These are phyloP conservation scores for Chaetorhynchus papuensis DNA, from an alignment of 2,113 vertebrate genomes.

Conservation along the genomic window DNA sequence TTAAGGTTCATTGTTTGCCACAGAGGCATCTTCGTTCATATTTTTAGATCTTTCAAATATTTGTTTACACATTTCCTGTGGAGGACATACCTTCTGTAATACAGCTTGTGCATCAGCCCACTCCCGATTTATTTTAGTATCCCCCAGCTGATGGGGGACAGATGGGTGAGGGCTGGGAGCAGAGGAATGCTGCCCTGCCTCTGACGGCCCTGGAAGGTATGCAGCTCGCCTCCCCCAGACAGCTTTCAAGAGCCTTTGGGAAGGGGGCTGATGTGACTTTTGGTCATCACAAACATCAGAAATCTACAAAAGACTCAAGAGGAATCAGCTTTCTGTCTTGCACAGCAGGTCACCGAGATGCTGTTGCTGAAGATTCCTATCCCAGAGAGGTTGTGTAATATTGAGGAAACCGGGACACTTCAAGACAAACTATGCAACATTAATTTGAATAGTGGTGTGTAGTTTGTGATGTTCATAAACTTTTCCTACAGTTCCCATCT, in stretches of 20 bases:
- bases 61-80: slow-evolving; percentile 50
- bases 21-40: neutral
- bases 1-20: neutral
- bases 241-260: neutral
- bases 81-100: slow-evolving; percentile 10
- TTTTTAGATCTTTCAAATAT: slow-evolving; percentile 44
- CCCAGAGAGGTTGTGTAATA: neutral
- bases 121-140: slow-evolving; percentile 47
- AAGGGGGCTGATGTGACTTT: neutral
- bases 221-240: neutral
- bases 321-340: neutral
- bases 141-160: slow-evolving; percentile 49
- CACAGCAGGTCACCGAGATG: accelerated
- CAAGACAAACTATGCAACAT: neutral
- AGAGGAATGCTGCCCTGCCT: slow-evolving; percentile 60
- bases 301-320: neutral
- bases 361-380: neutral
- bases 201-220: neutral
- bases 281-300: neutral
- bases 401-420: neutral
- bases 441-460: neutral
- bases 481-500: neutral
- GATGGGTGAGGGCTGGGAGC: slow-evolving; percentile 32
- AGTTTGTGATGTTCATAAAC: neutral
- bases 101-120: slow-evolving; percentile 10